phyloP scores from a whole-genome alignment of 1,140 invertebrate species.

The Acromyrmex heyeri region DNA sequence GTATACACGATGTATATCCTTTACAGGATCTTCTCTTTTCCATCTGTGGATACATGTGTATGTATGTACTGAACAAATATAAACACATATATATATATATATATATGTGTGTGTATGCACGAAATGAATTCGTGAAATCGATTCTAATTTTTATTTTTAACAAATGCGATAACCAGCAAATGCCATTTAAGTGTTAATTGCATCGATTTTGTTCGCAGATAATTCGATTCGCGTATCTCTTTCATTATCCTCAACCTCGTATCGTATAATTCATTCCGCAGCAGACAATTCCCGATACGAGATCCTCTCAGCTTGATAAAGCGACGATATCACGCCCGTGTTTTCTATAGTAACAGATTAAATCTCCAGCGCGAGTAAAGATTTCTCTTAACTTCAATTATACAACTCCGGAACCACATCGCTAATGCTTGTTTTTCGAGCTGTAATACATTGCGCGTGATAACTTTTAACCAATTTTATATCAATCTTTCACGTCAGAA shows the following conservation, averaged over 20 bases:
- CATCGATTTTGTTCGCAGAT: conserved; percentile 62
- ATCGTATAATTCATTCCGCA: conserved; percentile 67
- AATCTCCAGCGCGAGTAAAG: conserved; percentile 45
- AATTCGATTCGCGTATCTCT: conserved; percentile 55
- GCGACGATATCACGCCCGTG: conserved; percentile 51
- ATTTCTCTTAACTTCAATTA: conserved; percentile 62
- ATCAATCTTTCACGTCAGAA: conserved; percentile 31
- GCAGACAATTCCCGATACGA: conserved; percentile 59
- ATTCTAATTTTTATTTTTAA: conserved; percentile 58
- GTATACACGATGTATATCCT: background rate
- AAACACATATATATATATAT: too few species aligned
- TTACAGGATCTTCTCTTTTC: background rate
- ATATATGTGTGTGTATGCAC: too few species aligned
- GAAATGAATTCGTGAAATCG: conserved; percentile 7
- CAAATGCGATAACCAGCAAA: conserved; percentile 64
- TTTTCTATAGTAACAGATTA: conserved; percentile 61
- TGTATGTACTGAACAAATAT: too few species aligned
- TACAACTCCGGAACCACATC: conserved; percentile 39
- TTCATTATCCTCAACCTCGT: conserved; percentile 60
- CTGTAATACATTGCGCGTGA: conserved; percentile 41
- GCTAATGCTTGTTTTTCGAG: conserved; percentile 32
- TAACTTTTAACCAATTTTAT: conserved; percentile 46
- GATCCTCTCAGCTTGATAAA: conserved; percentile 50
- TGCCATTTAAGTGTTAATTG: conserved; percentile 69
- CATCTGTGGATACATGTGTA: background rate